Evolutionary conservation across 2,888 invertebrate species (phyloP).

Genomic region (Sinhomidia bicolor): DNA sequence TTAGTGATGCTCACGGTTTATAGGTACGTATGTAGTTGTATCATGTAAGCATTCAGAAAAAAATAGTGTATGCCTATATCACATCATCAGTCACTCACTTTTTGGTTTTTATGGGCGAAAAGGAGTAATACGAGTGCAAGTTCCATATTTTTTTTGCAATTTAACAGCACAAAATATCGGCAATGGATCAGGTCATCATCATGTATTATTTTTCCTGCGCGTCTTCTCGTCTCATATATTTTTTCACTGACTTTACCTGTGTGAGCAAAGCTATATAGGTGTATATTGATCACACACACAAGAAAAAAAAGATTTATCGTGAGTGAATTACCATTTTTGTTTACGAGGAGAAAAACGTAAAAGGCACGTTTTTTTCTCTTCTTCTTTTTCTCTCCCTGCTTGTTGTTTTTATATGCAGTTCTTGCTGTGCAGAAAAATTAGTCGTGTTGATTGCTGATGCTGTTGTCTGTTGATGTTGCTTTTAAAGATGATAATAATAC

Average conservation of each 20-base stretch:
- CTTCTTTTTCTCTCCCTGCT: not conserved
- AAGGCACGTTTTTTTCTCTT: conserved; percentile 37
- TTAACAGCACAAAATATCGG: conserved; percentile 34
- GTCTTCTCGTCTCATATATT: conserved; percentile 25
- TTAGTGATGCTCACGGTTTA: not conserved
- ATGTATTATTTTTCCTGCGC: not conserved
- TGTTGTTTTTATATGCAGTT: conserved; percentile 39
- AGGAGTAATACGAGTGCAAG: conserved; percentile 17
- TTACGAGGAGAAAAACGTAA: conserved; percentile 40
- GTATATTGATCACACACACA: conserved; percentile 42
- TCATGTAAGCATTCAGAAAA: too few relatives aligned
- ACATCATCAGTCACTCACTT: conserved; percentile 25
- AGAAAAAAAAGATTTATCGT: conserved; percentile 55
- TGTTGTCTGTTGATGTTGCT: conserved; percentile 35
- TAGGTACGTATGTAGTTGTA: too few relatives aligned
- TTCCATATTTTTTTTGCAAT: conserved; percentile 52
- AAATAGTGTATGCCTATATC: not conserved
- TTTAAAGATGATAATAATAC: conserved; percentile 23
- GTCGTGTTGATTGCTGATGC: conserved; percentile 34
- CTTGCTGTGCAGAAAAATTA: conserved; percentile 48
- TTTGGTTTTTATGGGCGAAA: conserved; percentile 38
- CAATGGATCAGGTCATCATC: conserved; percentile 62
- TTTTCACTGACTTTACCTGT: too few relatives aligned
- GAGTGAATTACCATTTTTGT: conserved; percentile 56
- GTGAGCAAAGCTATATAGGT: too few relatives aligned